phyloP scores from a whole-genome alignment of 2,888 invertebrate species.

The Litoditis marina region DNA sequence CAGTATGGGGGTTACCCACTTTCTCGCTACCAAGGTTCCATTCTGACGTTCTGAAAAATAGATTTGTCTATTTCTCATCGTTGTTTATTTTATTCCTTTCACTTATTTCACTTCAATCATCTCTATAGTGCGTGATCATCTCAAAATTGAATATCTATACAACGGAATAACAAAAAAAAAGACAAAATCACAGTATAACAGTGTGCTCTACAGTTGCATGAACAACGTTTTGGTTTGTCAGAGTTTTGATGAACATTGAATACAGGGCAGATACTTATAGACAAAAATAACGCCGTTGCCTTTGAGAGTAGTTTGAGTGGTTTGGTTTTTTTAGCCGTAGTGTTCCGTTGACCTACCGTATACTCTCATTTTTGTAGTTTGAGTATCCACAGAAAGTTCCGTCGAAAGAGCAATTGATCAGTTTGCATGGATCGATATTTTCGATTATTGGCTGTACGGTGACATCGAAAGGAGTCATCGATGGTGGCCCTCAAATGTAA shows the following conservation, averaged over 20 bases:
- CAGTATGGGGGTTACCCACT: conserved; percentile 41
- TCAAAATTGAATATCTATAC: no score
- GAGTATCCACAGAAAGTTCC: conserved; percentile 36
- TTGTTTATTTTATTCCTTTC: conserved; percentile 3
- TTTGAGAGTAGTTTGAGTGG: no score
- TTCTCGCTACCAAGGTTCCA: conserved; percentile 30
- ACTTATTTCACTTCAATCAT: conserved; percentile 9
- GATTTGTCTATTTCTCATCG: no score
- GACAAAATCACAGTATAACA: no score
- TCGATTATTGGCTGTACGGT: conserved; percentile 15
- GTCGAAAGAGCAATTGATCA: conserved; percentile 41
- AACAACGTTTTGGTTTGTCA: no score
- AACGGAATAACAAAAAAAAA: no score
- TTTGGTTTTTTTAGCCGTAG: no score
- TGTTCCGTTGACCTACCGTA: conserved; percentile 25
- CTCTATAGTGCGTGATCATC: no score
- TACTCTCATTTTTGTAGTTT: conserved; percentile 36
- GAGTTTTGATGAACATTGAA: no score
- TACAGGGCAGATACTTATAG: no score
- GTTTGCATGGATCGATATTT: conserved; percentile 27
- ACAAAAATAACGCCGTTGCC: no score
- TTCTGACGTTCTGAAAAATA: conserved; percentile 20
- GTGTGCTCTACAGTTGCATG: no score
- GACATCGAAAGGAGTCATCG: conserved; percentile 12
- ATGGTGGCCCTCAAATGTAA: conserved; percentile 7